Base-by-base conservation (phyloP, 1,140 invertebrate species). In the Episyrphus balteatus region DNA sequence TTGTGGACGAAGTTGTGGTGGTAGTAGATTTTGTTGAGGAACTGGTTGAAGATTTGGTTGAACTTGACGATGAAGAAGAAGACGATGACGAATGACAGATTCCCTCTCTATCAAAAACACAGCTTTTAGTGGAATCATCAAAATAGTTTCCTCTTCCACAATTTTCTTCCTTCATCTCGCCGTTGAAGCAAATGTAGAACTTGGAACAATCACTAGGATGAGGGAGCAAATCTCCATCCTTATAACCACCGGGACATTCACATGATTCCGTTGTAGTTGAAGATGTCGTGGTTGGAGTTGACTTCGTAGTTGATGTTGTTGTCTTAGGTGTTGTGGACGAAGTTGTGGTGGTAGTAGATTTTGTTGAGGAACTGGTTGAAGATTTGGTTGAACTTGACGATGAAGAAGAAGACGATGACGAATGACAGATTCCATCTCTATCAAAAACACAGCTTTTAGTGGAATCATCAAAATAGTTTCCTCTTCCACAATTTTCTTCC, bases 141-240 rank as follows among this genome's bases (percentile, higher is more conserved):
- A 58, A 58, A 3, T 53, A 30, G 42, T 65, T 65, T 12, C 62
- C 62, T 7, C 39, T 49, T 11, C 58, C 59, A 19, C 62, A 65
- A 31, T 44, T 37, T 10, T 56, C 55, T 12, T 53, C 49, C 17
- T 55, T 15, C 19, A 56, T 37, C 26, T 55, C 14, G 1, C 56
- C 53, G 34, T 54, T 45, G 17, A 41, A 9, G 10, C 62, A 65
- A 7, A 61, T 55, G 40, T 51, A 56, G 33, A 58, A 65, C 42
- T 53, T 57, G n/a, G 51, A 53, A 33, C 62, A 65, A 5, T 62
- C 54, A 15, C 44, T 31, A 41, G 58, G 51, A 49, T 58, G 54
- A 0, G 42, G 6, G 0, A 52, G 17, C 17, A 56, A 54, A 30
- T 26, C 21, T 13, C 58, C 58, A 3, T 62, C 54, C 3, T 46